A percentile compares a stretch with the other conserved stretches of the same genome.
Evolutionary conservation across 2,113 vertebrate species (phyloP).

Genomic region (Brachirus orientalis): DNA sequence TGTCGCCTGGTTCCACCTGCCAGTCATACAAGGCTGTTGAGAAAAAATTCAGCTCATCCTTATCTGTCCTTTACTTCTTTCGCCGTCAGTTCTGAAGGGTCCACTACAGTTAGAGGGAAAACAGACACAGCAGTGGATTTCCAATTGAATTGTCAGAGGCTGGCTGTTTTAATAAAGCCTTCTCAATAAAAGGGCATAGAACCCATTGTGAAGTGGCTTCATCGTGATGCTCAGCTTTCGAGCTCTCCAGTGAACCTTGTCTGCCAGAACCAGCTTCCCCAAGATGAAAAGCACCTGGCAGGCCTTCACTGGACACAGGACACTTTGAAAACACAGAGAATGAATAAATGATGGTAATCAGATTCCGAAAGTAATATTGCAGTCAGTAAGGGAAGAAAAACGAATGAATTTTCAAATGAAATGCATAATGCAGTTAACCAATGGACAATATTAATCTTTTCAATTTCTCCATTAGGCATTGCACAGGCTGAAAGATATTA

Average conservation of each 20-base stretch:
- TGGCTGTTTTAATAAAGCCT: conserved; percentile 77
- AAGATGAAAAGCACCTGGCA: conserved; percentile 56
- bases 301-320: conserved; percentile 19
- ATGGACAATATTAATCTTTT: neutral
- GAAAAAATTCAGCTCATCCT: conserved; percentile 25
- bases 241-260: conserved; percentile 42
- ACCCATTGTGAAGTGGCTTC: conserved; percentile 73
- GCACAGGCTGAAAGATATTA: neutral
- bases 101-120: conserved; percentile 72
- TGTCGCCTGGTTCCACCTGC: conserved; percentile 58
- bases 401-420: neutral
- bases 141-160: conserved; percentile 76
- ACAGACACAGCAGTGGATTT: conserved; percentile 73
- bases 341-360: conserved; percentile 7
- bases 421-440: neutral
- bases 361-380: neutral
- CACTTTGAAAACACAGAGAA: conserved; percentile 23
- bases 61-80: conserved; percentile 20
- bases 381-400: neutral
- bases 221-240: conserved; percentile 57
- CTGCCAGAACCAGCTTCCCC: conserved; percentile 38
- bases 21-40: conserved; percentile 57
- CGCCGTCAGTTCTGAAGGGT: conserved; percentile 50
- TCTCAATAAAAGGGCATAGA: conserved; percentile 73
- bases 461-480: neutral